Percentiles rank a stretch among this genome's conserved stretches.
Evolutionary conservation across 92 coral and sea anemone species (phyloP).

Genomic region (Palythoa heliodiscus): DNA sequence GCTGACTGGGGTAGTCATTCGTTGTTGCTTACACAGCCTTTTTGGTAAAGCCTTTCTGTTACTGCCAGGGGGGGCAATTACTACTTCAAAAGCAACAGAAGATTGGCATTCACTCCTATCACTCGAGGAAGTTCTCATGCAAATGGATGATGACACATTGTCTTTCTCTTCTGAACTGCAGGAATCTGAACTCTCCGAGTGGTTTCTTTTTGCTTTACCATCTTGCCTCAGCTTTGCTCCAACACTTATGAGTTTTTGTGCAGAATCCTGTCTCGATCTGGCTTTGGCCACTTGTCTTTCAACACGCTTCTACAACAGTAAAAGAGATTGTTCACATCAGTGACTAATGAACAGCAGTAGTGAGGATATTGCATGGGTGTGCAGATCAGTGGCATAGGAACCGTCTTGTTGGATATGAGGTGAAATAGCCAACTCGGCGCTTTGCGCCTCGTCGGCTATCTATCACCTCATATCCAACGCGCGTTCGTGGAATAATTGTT

Average conservation of each 20-base stretch:
- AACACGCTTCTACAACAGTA: constrained; percentile 28
- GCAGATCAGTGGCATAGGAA: no score
- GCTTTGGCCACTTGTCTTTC: constrained; percentile 40
- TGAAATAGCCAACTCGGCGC: no score
- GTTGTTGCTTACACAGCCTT: constrained; percentile 26
- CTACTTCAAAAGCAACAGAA: constrained; percentile 41
- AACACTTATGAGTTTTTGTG: constrained; percentile 24
- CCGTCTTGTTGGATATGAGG: no score
- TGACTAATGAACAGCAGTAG: not conserved
- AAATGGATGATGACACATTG: constrained; percentile 1
- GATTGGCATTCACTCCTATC: not conserved
- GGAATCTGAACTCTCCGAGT: constrained; percentile 12
- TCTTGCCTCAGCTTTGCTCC: constrained; percentile 25
- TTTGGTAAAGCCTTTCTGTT: constrained; percentile 17
- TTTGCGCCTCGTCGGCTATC: no score
- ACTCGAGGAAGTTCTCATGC: not conserved
- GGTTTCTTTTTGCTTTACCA: constrained; percentile 32
- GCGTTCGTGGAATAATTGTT: no score
- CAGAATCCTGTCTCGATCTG: not conserved
- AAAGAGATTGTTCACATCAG: not conserved
- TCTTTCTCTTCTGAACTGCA: constrained; percentile 25
- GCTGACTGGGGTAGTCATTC: constrained; percentile 6
- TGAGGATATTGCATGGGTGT: no score
- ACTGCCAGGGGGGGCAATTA: constrained; percentile 11
- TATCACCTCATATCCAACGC: no score